phyloP scores from a whole-genome alignment of 2,888 invertebrate species.

The Oegoconia quadripuncta region DNA sequence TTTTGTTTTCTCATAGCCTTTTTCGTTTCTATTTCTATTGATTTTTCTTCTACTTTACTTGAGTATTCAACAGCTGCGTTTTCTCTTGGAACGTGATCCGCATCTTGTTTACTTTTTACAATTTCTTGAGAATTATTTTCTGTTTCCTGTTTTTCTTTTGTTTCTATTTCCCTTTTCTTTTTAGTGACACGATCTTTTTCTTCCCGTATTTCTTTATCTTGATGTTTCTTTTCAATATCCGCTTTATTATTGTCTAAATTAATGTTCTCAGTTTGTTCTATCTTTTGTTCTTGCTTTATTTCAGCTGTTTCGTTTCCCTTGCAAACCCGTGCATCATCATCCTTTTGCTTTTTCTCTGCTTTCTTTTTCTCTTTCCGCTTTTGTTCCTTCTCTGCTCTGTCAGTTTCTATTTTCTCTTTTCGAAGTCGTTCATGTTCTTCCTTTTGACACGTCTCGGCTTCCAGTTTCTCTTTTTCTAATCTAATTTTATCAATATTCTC shows the following conservation, averaged over 20 bases:
- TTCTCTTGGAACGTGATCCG: background rate
- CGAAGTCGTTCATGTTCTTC: no score
- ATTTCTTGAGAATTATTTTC: background rate
- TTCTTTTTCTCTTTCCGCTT: slow-evolving; percentile 18
- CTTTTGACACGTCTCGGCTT: slow-evolving; percentile 15
- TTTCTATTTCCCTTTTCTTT: slow-evolving; percentile 8
- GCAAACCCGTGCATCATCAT: slow-evolving; percentile 9
- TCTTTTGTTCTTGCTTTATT: slow-evolving; percentile 8
- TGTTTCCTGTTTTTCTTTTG: background rate
- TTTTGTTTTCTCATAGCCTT: background rate
- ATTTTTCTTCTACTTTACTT: background rate
- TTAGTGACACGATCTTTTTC: slow-evolving; percentile 4
- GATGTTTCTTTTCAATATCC: background rate
- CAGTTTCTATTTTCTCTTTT: slow-evolving; percentile 12
- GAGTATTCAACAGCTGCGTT: no score
- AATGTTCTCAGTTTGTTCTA: slow-evolving; percentile 11
- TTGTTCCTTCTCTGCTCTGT: slow-evolving; percentile 17
- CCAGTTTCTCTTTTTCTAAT: slow-evolving; percentile 12
- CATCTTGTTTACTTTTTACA: background rate
- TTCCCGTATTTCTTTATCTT: slow-evolving; percentile 1
- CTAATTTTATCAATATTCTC: slow-evolving; percentile 3
- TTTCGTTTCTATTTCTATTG: background rate
- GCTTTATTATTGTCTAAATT: slow-evolving; percentile 6
- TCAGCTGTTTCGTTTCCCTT: slow-evolving; percentile 10
- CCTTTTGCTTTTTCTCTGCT: slow-evolving; percentile 18